Base-by-base conservation (phyloP, 2,113 vertebrate species). In the Mus pahari region DNA sequence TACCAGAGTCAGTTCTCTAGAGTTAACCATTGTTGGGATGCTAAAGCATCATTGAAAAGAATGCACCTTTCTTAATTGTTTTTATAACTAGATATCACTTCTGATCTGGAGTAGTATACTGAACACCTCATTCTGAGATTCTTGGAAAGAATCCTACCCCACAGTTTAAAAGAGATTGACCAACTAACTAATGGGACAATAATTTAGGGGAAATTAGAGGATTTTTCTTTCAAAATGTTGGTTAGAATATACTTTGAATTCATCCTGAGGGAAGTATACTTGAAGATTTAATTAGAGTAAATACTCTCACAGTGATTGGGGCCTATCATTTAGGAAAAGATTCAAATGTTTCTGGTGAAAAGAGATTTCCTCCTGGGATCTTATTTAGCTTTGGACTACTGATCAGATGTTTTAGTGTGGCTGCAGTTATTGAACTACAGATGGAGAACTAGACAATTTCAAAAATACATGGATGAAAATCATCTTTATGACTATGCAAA, bases 281-380 rank as follows among this genome's bases (percentile, higher is more conserved):
- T 94, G 89, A 96, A 36, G 71, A 95, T 74, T 93, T 97, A 97
- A 98, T 97, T 94, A 97, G 79, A 84, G 62, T 91, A 96, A 96
- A 94, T 95, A 94, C 70, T 90, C 95, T 90, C 74, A 83, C 87
- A 93, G 74, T 86, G 73, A 75, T 66, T 94, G 84, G 74, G 70
- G 24, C 60, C 36, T 16, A 95, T 50, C 45, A 95, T 68, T 95
- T 95, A 97, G 83, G 95, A 92, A 94, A 95, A 87, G 58, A 97
- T 75, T 96, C 93, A 87, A 90, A 92, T 33, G 78, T 96, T 95
- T 95, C 89, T 96, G 70, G 97, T 82, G 91, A 89, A 96, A 96
- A 48, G 4, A 86, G 68, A 88, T 84, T 92, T 75, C 31, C 94
- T 96, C 60, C n/a, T 84, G 70, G 64, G 90, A 50, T 20, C 7